Evolutionary conservation across 2,888 invertebrate genomes (phyloP).

Genomic region (Cephus pulcher): DNA sequence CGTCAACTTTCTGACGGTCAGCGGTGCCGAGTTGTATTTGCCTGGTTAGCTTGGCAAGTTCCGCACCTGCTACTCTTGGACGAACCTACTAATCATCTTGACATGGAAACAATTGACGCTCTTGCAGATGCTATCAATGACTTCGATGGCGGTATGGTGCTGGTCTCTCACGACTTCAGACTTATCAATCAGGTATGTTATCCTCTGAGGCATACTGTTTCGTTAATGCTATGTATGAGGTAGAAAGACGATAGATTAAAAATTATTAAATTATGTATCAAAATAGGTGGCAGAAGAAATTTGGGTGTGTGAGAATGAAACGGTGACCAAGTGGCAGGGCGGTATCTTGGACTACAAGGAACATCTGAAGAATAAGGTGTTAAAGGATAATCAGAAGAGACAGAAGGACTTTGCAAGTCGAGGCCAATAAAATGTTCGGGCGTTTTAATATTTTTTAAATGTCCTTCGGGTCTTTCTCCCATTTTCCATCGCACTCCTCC

Average conservation of each 20-base stretch:
- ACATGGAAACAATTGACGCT: constrained; percentile 98
- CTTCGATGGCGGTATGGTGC: constrained; percentile 98
- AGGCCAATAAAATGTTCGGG: constrained; percentile 48
- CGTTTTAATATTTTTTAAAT: constrained; percentile 20
- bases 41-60: constrained; percentile 97
- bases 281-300: constrained; percentile 96
- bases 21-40: constrained; percentile 97
- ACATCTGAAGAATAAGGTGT: constrained; percentile 87
- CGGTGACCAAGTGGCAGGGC: constrained; percentile 96
- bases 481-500: constrained; percentile 17
- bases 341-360: constrained; percentile 97
- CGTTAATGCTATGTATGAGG: neutral
- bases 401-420: constrained; percentile 54
- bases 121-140: constrained; percentile 97
- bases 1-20: constrained; percentile 97
- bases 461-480: constrained; percentile 3
- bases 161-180: constrained; percentile 99
- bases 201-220: too few relatives aligned
- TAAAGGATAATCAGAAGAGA: constrained; percentile 73
- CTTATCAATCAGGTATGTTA: constrained; percentile 92
- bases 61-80: constrained; percentile 92
- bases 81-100: constrained; percentile 94
- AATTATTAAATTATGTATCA: neutral
- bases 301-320: constrained; percentile 98
- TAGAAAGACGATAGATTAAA: neutral